These are phyloP conservation scores for Sesia bembeciformis DNA, from an alignment of 2,888 invertebrate species.

Conservation along the genomic window DNA sequence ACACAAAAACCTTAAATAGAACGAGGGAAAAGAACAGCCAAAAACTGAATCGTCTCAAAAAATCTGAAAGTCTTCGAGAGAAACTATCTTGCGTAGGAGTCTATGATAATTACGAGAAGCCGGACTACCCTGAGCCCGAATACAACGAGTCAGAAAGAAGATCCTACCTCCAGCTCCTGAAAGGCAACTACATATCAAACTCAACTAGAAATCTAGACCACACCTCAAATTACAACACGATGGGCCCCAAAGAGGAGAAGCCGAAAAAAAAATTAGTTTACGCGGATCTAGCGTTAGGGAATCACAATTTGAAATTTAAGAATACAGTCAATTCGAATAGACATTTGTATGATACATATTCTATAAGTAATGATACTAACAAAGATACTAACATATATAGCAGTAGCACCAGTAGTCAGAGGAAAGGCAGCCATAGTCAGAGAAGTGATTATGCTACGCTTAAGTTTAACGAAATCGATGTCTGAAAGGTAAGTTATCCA, in stretches of 20 bases:
- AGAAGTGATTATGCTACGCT: conserved; percentile 67
- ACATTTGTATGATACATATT: conserved; percentile 69
- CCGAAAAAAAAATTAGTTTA: conserved; percentile 69
- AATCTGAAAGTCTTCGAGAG: conserved; percentile 66
- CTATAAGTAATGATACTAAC: conserved; percentile 59
- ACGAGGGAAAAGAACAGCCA: conserved; percentile 61
- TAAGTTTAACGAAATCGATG: conserved; percentile 70
- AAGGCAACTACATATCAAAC: conserved; percentile 69
- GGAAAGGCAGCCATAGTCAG: conserved; percentile 37
- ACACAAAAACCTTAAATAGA: conserved; percentile 66
- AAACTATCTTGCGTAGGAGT: conserved; percentile 67
- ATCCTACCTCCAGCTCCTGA: conserved; percentile 58
- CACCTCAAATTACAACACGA: conserved; percentile 35
- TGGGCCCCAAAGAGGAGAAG: conserved; percentile 57
- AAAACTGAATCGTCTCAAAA: conserved; percentile 62
- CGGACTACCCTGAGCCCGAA: conserved; percentile 62
- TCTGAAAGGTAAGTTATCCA: conserved; percentile 52
- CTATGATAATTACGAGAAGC: conserved; percentile 64
- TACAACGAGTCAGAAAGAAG: conserved; percentile 59
- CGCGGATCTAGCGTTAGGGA: conserved; percentile 70
- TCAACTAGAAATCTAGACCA: conserved; percentile 59
- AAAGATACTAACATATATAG: conserved; percentile 52
- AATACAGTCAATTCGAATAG: conserved; percentile 74
- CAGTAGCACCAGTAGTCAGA: conserved; percentile 46
- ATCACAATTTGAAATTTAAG: conserved; percentile 73